Percentiles rank a stretch among this genome's conserved stretches.
phyloP scores from a whole-genome alignment of 2,797 vertebrate species.

The Squalus acanthias region DNA sequence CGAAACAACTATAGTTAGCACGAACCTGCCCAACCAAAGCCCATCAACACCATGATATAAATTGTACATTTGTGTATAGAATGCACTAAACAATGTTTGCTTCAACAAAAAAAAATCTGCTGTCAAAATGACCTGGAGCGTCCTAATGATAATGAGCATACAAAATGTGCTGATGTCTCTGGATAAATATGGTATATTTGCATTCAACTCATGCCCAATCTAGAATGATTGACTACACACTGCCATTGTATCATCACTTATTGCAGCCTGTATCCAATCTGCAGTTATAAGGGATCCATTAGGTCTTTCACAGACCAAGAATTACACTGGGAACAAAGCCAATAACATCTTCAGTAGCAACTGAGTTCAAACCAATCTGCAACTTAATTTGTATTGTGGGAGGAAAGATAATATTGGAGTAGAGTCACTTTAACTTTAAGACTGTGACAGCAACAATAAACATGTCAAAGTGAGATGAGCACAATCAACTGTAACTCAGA shows the following conservation, averaged over 20 bases:
- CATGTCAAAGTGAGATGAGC: background rate
- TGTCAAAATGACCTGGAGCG: background rate
- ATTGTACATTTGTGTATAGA: background rate
- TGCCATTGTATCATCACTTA: background rate
- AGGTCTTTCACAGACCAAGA: background rate
- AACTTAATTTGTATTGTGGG: background rate
- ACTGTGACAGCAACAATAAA: background rate
- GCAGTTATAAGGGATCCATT: background rate
- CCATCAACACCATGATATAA: background rate
- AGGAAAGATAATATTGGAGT: background rate
- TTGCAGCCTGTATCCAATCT: background rate
- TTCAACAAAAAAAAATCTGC: background rate
- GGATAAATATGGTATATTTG: background rate
- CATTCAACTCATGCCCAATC: background rate
- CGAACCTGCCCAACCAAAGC: background rate
- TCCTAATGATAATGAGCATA: background rate
- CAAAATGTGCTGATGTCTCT: background rate
- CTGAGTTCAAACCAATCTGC: background rate
- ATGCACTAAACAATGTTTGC: background rate
- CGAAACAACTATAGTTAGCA: background rate
- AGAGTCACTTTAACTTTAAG: background rate
- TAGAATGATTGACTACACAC: background rate
- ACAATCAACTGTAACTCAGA: background rate
- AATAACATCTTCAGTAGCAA: background rate
- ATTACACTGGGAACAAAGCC: constrained; percentile 17